Conservation (phyloP, 1,140 invertebrate genomes). For the Theocolax elegans region DNA sequence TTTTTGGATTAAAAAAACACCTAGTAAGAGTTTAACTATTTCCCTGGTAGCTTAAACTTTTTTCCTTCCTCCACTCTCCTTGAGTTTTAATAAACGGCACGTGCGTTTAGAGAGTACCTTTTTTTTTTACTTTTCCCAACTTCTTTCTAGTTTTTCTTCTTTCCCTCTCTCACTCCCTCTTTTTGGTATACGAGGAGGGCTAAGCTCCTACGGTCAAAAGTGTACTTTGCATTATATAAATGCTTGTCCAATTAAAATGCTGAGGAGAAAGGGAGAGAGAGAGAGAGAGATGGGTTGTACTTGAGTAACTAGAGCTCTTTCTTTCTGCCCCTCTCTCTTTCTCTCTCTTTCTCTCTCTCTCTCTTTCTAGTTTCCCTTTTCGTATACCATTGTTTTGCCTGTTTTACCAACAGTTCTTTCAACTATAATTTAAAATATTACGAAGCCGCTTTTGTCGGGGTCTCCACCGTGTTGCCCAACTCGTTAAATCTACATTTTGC, state of each 20-base stretch:
- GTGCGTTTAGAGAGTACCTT: conserved; percentile 20
- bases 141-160: conserved; percentile 15
- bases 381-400: neutral
- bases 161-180: neutral
- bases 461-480: too few species aligned
- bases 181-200: neutral
- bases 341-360: neutral
- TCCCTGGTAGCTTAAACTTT: conserved; percentile 41
- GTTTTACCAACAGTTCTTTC: neutral
- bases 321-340: neutral
- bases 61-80: conserved; percentile 15
- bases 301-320: neutral
- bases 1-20: conserved; percentile 51
- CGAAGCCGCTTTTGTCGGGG: too few species aligned
- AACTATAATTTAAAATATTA: neutral
- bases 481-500: too few species aligned
- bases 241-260: conserved; percentile 27
- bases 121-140: neutral
- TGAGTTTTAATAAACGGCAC: conserved; percentile 46
- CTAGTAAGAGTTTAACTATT: conserved; percentile 48
- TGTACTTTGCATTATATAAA: conserved; percentile 41
- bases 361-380: neutral
- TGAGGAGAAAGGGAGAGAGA: neutral
- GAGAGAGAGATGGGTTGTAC: too few species aligned
- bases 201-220: neutral